Percentiles rank a stretch among this genome's conserved stretches.
Evolutionary conservation across 2,888 invertebrate species (phyloP).

Genomic region (Synergus gifuensis): DNA sequence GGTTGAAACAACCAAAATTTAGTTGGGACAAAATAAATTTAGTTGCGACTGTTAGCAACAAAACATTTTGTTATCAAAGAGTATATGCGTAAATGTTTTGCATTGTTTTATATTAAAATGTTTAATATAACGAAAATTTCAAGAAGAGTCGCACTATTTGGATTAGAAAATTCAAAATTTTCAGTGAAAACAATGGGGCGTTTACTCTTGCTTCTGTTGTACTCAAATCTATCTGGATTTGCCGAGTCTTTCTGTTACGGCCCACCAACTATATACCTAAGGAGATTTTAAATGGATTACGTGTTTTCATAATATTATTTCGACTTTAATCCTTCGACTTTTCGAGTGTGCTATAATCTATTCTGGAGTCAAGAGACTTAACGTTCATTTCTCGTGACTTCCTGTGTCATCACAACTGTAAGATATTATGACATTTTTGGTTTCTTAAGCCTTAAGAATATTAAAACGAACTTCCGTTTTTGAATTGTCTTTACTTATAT

Average conservation of each 20-base stretch:
- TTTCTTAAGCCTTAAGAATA: conserved; percentile 12
- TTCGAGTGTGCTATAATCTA: background rate
- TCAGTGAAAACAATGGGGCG: conserved; percentile 18
- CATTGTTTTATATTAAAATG: too few relatives aligned
- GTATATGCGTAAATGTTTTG: too few relatives aligned
- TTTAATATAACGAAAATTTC: background rate
- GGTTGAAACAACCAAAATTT: too few relatives aligned
- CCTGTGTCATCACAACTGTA: background rate
- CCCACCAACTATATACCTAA: background rate
- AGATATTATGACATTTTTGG: background rate
- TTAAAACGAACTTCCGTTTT: background rate
- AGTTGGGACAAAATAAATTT: too few relatives aligned
- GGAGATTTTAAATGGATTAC: conserved; percentile 27
- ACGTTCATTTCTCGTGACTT: background rate
- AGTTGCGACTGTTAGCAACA: too few relatives aligned
- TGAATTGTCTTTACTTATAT: background rate
- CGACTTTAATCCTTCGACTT: conserved; percentile 17
- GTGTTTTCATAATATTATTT: conserved; percentile 41
- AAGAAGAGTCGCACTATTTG: background rate
- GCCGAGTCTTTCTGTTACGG: background rate
- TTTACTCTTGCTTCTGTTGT: conserved; percentile 16
- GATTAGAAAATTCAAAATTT: conserved; percentile 17
- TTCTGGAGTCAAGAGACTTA: background rate
- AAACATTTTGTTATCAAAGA: too few relatives aligned
- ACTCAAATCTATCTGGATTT: background rate